phyloP scores from a whole-genome alignment of 2,888 invertebrate species.

The Tachina fera region DNA sequence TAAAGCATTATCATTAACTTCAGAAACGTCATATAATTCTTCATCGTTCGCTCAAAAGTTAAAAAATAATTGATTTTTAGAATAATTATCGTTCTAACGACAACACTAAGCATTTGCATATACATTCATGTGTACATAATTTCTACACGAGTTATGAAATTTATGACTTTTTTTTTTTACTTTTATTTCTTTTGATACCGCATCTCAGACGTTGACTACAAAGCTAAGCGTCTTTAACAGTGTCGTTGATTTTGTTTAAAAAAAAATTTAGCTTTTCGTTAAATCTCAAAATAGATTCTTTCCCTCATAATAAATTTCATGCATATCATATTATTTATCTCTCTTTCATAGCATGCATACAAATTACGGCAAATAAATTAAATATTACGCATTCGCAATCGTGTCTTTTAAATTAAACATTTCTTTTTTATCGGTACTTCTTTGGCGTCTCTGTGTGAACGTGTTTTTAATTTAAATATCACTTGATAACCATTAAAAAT shows the following conservation, averaged over 20 bases:
- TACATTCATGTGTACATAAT: too few relatives aligned
- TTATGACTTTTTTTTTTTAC: too few relatives aligned
- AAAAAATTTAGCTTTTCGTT: not conserved
- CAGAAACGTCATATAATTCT: too few relatives aligned
- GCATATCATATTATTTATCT: not conserved
- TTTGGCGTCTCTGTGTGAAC: slow-evolving; percentile 8
- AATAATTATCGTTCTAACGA: too few relatives aligned
- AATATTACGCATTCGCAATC: slow-evolving; percentile 4
- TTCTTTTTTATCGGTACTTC: not conserved
- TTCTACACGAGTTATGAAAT: too few relatives aligned
- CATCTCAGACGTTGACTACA: too few relatives aligned
- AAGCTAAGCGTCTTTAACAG: too few relatives aligned
- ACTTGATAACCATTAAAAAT: not conserved
- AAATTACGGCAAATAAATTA: slow-evolving; percentile 17
- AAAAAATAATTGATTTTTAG: too few relatives aligned
- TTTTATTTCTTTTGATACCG: too few relatives aligned
- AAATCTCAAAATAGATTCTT: not conserved
- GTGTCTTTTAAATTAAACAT: slow-evolving; percentile 7
- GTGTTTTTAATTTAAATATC: slow-evolving; percentile 39
- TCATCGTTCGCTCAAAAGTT: too few relatives aligned
- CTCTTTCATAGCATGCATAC: not conserved
- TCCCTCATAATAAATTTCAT: not conserved
- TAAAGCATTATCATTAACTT: too few relatives aligned
- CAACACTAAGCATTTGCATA: too few relatives aligned
- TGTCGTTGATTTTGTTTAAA: not conserved